Evolutionary conservation across 2,797 vertebrate genomes (phyloP).

Genomic region (Tamandua tetradactyla): DNA sequence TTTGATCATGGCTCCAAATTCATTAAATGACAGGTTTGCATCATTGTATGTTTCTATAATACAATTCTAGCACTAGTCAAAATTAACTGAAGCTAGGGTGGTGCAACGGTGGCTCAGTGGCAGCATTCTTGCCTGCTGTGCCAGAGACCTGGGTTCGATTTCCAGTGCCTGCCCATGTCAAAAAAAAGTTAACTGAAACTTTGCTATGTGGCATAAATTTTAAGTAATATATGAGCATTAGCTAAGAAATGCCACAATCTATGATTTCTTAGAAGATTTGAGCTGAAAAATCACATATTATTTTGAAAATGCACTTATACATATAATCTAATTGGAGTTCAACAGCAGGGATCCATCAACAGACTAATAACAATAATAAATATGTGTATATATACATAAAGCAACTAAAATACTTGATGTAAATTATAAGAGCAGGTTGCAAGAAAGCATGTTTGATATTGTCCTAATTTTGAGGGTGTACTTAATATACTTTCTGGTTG

Average conservation of each 20-base stretch:
- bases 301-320: too few relatives aligned
- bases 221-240: not conserved
- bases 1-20: not conserved
- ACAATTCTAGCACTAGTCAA: not conserved
- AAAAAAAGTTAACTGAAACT: not conserved
- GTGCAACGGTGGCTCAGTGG: too few relatives aligned
- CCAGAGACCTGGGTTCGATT: too few relatives aligned
- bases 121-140: too few relatives aligned
- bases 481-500: not conserved
- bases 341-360: too few relatives aligned
- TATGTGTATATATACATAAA: too few relatives aligned
- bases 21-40: not conserved
- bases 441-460: not conserved
- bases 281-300: too few relatives aligned
- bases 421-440: not conserved
- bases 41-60: not conserved
- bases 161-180: too few relatives aligned
- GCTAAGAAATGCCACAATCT: not conserved
- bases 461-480: not conserved
- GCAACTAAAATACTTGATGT: not conserved
- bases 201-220: not conserved
- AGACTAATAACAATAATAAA: too few relatives aligned
- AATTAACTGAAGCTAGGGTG: slow-evolving; percentile 2
- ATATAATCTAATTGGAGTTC: too few relatives aligned
- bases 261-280: not conserved